Percentiles rank a stretch among this genome's conserved stretches.
These are phyloP conservation scores for Aethina tumida DNA, from an alignment of 1,140 invertebrate genomes.

Conservation along the genomic window DNA sequence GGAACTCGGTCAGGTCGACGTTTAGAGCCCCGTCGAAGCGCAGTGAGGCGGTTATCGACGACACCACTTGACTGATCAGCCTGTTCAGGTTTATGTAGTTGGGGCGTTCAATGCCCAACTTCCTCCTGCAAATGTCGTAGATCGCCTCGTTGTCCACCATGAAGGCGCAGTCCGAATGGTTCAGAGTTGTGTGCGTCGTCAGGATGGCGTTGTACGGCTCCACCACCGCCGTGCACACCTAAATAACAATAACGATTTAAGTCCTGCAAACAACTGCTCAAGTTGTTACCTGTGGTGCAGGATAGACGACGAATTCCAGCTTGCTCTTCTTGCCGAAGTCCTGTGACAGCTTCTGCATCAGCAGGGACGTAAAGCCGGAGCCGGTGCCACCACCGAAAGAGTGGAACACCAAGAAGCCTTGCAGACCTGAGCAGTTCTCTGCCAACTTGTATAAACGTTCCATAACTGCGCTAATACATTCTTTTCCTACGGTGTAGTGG, in stretches of 20 bases:
- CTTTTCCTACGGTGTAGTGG: conserved; percentile 70
- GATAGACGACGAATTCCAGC: conserved; percentile 69
- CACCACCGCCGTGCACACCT: conserved; percentile 50
- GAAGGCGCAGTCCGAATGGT: conserved; percentile 53
- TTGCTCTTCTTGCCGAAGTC: conserved; percentile 69
- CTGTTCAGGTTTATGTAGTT: conserved; percentile 54
- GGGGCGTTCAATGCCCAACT: conserved; percentile 52
- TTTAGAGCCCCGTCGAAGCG: conserved; percentile 68
- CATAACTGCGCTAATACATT: conserved; percentile 51
- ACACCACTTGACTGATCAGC: conserved; percentile 60
- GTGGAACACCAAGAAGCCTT: conserved; percentile 73
- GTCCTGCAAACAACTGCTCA: conserved; percentile 32
- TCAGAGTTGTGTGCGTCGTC: conserved; percentile 50
- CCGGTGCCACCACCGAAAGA: conserved; percentile 88
- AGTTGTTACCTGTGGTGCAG: conserved; percentile 62
- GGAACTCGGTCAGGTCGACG: conserved; percentile 74
- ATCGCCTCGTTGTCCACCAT: conserved; percentile 63
- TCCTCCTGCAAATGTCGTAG: conserved; percentile 57
- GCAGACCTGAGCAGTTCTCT: conserved; percentile 53
- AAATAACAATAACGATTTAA: conserved; percentile 1
- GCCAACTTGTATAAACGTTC: conserved; percentile 45
- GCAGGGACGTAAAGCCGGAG: conserved; percentile 66
- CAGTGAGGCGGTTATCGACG: conserved; percentile 64
- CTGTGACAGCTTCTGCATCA: conserved; percentile 67
- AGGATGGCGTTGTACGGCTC: conserved; percentile 60